phyloP scores from a whole-genome alignment of 2,113 vertebrate genomes.

The Siniperca chuatsi region DNA sequence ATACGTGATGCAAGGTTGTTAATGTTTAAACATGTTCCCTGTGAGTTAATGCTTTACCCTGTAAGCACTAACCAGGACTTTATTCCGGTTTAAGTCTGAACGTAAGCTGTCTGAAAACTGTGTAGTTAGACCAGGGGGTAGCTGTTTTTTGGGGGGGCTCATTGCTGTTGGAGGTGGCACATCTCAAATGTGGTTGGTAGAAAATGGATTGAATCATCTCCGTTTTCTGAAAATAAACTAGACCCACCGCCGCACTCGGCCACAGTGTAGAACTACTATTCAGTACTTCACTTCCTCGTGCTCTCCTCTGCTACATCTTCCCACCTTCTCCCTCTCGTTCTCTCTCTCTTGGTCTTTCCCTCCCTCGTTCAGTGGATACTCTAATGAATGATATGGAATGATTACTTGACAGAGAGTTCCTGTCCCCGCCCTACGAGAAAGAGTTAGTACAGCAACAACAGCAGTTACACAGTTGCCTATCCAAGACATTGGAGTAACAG shows the following conservation, averaged over 20 bases:
- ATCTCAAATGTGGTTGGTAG: conserved; percentile 1
- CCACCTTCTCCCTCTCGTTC: conserved; percentile 29
- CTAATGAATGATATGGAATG: conserved; percentile 73
- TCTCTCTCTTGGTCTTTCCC: conserved; percentile 33
- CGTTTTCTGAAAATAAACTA: conserved; percentile 17
- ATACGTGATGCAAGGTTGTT: conserved; percentile 73
- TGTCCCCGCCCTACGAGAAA: conserved; percentile 59
- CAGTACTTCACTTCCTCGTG: neutral
- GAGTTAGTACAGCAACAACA: conserved; percentile 45
- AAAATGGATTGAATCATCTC: neutral
- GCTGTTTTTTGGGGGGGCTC: neutral
- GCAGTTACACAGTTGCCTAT: conserved; percentile 47
- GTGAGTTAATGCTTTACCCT: conserved; percentile 84
- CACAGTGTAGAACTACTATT: neutral
- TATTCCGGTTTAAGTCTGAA: conserved; percentile 17
- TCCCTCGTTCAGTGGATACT: conserved; percentile 46
- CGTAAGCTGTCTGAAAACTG: conserved; percentile 15
- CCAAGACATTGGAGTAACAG: conserved; percentile 38
- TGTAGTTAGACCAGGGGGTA: neutral
- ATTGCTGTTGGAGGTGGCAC: neutral
- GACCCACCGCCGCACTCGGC: neutral
- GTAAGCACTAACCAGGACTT: conserved; percentile 1
- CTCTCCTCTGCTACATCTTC: conserved; percentile 33
- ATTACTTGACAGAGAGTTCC: conserved; percentile 68
- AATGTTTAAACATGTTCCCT: conserved; percentile 83